Evolutionary conservation across 2,888 invertebrate species (phyloP), one percentile per base, ranked within the genome.

Genomic region (Patella caerulea): DNA sequence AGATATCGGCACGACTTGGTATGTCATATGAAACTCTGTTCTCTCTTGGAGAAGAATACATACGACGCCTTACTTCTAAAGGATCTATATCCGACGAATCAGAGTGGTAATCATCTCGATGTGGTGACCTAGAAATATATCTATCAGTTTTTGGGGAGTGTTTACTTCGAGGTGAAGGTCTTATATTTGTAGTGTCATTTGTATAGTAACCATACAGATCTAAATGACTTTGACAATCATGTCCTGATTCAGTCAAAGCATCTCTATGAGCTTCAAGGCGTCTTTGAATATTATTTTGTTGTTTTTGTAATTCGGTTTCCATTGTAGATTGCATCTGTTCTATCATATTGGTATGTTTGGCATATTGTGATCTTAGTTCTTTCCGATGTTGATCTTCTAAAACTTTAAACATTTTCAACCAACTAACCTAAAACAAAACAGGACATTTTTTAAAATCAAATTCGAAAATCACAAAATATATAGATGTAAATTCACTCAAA

Each of bases 341-440:
- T 9, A 89, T 86, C 76, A 85, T 83, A 29, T 83, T 81, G 83
- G 88, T 86, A 73, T 89, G 89, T 53, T 84, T 83, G 7, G 83
- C 77, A 71, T 87, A 86, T 83, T 89, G 89, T 1, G 85, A 77
- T 59, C 83, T 82, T 70, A 88, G 79, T 73, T 88, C 86, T 12
- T 76, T 74, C 53, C 84, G 83, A 74, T 89, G 89, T 65, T 88
- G 85, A 14, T 85, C 82, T 77, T 89, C 89, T 74, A 88, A 78
- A 19, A 86, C 81, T 24, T 85, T 78, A 76, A 88, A 88, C 88
- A 88, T 88, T n/a, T 83, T 78, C 78, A 87, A 83, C 89, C 89
- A 89, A 75, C 86, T 87, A 15, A 86, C 84, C 89, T 89, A 80
- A 15, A 79, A 55, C 19, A 73, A 19, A 73, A 53, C 4, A 14